These are phyloP conservation scores for Apis cerana DNA, from an alignment of 1,140 invertebrate genomes.

Conservation along the genomic window DNA sequence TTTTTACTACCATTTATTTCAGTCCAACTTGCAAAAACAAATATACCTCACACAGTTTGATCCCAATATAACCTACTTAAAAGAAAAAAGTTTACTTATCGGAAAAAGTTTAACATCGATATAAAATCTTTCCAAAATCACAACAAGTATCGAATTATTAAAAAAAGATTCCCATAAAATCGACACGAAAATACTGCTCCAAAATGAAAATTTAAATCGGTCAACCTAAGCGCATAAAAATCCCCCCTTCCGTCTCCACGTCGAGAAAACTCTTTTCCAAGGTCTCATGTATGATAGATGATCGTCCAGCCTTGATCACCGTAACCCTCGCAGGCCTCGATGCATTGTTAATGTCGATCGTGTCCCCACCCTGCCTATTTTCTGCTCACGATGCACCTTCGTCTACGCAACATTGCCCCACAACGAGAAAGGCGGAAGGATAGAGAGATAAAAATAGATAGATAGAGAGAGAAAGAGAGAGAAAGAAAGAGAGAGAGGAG, in stretches of 20 bases:
- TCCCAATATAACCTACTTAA: no score
- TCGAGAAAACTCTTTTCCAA: conserved; percentile 3
- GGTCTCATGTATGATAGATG: conserved; percentile 45
- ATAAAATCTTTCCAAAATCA: no score
- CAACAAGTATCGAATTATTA: no score
- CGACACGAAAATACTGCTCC: no score
- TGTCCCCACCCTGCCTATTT: conserved; percentile 51
- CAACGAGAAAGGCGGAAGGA: conserved; percentile 14
- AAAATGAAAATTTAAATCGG: conserved; percentile 1
- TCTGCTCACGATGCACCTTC: conserved; percentile 41
- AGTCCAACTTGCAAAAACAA: no score
- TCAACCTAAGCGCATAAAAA: conserved; percentile 9
- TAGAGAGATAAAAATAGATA: no score
- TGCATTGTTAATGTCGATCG: conserved; percentile 53
- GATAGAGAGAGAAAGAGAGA: not conserved
- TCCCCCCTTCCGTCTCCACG: not conserved
- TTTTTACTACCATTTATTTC: no score
- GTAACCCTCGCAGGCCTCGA: conserved; percentile 60
- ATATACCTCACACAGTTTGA: no score
- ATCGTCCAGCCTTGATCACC: conserved; percentile 60
- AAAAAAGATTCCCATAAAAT: no score
- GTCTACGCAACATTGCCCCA: conserved; percentile 36
- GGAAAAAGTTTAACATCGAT: no score
- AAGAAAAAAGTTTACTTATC: no score
- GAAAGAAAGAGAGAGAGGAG: no score